Evolutionary conservation across 2,113 vertebrate species (phyloP), one percentile per base, ranked within the genome.

Genomic region (Ptyas mucosa): DNA sequence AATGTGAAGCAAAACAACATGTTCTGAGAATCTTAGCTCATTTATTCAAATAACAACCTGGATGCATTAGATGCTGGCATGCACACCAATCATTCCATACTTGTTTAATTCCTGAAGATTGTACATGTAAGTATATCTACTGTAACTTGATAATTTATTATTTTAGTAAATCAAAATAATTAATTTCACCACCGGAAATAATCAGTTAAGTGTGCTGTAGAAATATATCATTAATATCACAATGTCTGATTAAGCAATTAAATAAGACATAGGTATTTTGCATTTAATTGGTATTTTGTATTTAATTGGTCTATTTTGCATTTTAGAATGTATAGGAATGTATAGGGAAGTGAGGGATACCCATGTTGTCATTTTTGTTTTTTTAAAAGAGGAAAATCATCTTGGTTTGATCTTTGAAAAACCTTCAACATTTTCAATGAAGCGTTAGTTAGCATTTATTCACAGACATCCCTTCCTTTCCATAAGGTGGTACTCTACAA

Each of bases 1-100:
- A n/a, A 49, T 26, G n/a, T 57, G 12, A 91, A 94, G 49, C 10
- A 75, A 95, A 95, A 43, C 52, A 91, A 18, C 43, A 92, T 51
- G 88, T 94, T 90, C 81, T 95, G 10, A 92, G 52, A 34, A 23
- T 55, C 93, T 20, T 5, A 94, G 26, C 11, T 58, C 58, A 0
- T 46, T 89, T 89, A 89, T 64, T 34, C 0, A 90, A 88, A 69
- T 87, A 29, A 5, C 39, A 90, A 15, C 12, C 18, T 34, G 58
- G 91, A 24, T 0, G 0, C 4, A 39, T 88, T 94, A 87, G 75
- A 89, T 54, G 93, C 69, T 85, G 90, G 87, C 75, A 89, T 54
- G 55, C n/a, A 91, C 51, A 86, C 8, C 81, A 90, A 93, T 24
- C 24, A 90, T 1, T 85, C 85, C 87, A n/a, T 23, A 4, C 34